Evolutionary conservation across 1,140 invertebrate genomes (phyloP).

Genomic region (Brachionus rotundiformis): DNA sequence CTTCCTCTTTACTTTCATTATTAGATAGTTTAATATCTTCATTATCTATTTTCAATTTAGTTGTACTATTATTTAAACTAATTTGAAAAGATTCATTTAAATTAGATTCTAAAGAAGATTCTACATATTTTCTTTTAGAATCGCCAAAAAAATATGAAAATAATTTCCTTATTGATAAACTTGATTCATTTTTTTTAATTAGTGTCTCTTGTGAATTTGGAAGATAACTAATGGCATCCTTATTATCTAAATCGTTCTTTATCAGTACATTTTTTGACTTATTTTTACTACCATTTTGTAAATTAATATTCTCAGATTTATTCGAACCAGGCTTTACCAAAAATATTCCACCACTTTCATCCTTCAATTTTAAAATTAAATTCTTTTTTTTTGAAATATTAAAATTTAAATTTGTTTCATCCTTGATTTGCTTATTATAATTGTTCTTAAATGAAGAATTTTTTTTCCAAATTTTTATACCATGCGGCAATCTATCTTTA

Average conservation of each 20-base stretch:
- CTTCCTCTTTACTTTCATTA: too few species aligned
- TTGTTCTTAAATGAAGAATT: background rate
- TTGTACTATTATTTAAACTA: background rate
- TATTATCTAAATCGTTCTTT: background rate
- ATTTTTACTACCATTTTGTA: too few species aligned
- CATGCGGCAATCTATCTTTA: background rate
- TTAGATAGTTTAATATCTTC: too few species aligned
- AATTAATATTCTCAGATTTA: too few species aligned
- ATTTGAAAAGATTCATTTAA: background rate
- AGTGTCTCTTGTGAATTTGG: background rate
- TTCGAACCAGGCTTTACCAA: too few species aligned
- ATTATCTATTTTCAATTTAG: too few species aligned
- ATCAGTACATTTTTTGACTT: too few species aligned
- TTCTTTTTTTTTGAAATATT: too few species aligned
- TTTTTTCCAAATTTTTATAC: background rate
- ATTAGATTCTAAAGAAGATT: background rate
- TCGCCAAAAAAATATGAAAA: background rate
- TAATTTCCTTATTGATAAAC: background rate
- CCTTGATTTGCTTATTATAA: background rate
- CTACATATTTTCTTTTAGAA: background rate
- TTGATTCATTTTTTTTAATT: background rate
- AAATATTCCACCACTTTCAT: too few species aligned
- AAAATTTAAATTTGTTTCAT: background rate
- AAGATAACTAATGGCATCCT: background rate
- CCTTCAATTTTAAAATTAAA: too few species aligned